Evolutionary conservation across 2,113 vertebrate genomes (phyloP).

Genomic region (Amblyopsis rosae): DNA sequence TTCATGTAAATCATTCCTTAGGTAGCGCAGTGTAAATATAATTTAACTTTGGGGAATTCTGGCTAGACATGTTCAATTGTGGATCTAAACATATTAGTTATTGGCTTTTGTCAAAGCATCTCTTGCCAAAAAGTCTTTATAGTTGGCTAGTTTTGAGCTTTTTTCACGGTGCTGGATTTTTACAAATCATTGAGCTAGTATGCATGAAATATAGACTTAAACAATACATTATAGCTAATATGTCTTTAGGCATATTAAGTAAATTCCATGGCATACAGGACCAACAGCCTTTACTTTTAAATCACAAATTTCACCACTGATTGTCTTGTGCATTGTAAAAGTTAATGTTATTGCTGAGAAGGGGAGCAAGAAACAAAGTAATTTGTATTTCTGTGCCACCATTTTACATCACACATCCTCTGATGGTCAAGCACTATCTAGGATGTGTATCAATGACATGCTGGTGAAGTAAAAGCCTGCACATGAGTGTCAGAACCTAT

Average conservation of each 20-base stretch:
- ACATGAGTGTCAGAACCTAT: slow-evolving; percentile 43
- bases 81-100: slow-evolving; percentile 25
- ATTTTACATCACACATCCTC: slow-evolving; percentile 53
- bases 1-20: slow-evolving; percentile 35
- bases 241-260: slow-evolving; percentile 64
- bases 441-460: slow-evolving; percentile 59
- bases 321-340: slow-evolving; percentile 66
- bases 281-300: slow-evolving; percentile 54
- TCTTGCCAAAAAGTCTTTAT: slow-evolving; percentile 50
- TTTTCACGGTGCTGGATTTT: slow-evolving; percentile 41
- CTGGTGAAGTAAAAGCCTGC: slow-evolving; percentile 62
- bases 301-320: slow-evolving; percentile 27
- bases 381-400: slow-evolving; percentile 58
- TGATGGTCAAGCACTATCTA: slow-evolving; percentile 65
- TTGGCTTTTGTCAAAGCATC: slow-evolving; percentile 36
- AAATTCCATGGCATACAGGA: slow-evolving; percentile 42
- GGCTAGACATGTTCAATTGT: slow-evolving; percentile 44
- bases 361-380: slow-evolving; percentile 37
- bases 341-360: slow-evolving; percentile 38
- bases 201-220: slow-evolving; percentile 61
- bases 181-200: slow-evolving; percentile 51
- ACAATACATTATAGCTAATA: slow-evolving; percentile 43
- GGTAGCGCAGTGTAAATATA: slow-evolving; percentile 36
- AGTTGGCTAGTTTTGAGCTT: slow-evolving; percentile 53
- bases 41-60: slow-evolving; percentile 40